Percentiles rank a stretch among this genome's conserved stretches.
Conservation (phyloP, 2,888 invertebrate species). For the Aphrophora alni region DNA sequence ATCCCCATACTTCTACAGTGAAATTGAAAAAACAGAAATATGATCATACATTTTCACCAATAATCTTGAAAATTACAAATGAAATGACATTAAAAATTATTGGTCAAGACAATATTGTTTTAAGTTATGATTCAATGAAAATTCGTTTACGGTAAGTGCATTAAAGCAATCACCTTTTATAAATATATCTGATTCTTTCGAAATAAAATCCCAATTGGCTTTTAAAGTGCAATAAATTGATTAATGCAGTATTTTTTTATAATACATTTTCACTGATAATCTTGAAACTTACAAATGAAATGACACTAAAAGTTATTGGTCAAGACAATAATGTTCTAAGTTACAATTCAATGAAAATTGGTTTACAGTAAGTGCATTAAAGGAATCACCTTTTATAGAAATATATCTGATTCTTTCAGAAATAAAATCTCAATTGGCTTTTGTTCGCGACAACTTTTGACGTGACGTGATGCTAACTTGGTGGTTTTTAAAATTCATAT, state of each 20-base stretch:
- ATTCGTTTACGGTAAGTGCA: not conserved
- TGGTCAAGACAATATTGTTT: not conserved
- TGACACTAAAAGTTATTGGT: not conserved
- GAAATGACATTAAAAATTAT: not conserved
- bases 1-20: not conserved
- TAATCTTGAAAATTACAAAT: not conserved
- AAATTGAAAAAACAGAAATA: not conserved
- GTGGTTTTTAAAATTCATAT: too few species aligned
- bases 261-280: not conserved
- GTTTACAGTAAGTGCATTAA: not conserved
- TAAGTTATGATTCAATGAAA: not conserved
- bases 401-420: too few species aligned
- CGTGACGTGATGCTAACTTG: too few species aligned
- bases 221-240: too few species aligned
- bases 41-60: not conserved
- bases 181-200: too few species aligned
- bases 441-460: too few species aligned
- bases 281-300: not conserved
- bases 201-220: too few species aligned
- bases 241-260: too few species aligned
- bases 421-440: too few species aligned
- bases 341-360: not conserved
- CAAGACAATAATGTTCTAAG: not conserved
- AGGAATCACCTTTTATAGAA: too few species aligned
- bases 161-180: too few species aligned